Base-by-base conservation (phyloP, 1,140 invertebrate species). In the Euura saliciscinereae region DNA sequence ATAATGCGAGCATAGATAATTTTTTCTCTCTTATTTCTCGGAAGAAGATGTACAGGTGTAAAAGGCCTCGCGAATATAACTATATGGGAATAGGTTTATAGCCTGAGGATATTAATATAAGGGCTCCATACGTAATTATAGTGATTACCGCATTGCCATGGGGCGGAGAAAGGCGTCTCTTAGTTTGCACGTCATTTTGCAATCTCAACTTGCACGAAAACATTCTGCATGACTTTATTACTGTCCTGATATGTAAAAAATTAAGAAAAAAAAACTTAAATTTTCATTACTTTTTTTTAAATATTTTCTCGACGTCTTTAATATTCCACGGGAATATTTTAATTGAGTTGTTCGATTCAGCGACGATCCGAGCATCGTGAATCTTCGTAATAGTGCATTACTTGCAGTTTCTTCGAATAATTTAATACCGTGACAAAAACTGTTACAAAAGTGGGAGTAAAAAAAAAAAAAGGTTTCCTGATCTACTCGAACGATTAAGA, bases 71-170 rank as follows among this genome's bases (percentile, higher is more conserved):
- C 51, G 51, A 59, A 59, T 59, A 59, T n/a, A 59, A 59, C 51
- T 59, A 59, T 59, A 59, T 59, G 51, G 51, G 51, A 59, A 59
- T 59, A 59, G 51, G 51, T 59, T 59, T 59, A 59, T 83, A 80
- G 81, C 84, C 83, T 78, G 79, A 82, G 85, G 83, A 86, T 87
- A 87, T 87, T 86, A 87, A 87, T 86, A 86, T 85, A 86, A 87
- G 84, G 85, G 84, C 85, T 84, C 82, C 84, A 86, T 86, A 82
- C 84, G 82, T 86, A 87, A 87, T 87, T 87, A 87, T 87, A 87
- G 86, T 87, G 83, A 87, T 87, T 87, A 86, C 82, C 82, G 85
- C 83, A 87, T 85, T 86, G 85, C 85, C 86, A 84, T 78, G 81
- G 85, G 85, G 83, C 84, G 85, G 83, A 85, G 82, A 83, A 86